phyloP scores from a whole-genome alignment of 2,888 invertebrate genomes.

The Dexiosoma caninum region DNA sequence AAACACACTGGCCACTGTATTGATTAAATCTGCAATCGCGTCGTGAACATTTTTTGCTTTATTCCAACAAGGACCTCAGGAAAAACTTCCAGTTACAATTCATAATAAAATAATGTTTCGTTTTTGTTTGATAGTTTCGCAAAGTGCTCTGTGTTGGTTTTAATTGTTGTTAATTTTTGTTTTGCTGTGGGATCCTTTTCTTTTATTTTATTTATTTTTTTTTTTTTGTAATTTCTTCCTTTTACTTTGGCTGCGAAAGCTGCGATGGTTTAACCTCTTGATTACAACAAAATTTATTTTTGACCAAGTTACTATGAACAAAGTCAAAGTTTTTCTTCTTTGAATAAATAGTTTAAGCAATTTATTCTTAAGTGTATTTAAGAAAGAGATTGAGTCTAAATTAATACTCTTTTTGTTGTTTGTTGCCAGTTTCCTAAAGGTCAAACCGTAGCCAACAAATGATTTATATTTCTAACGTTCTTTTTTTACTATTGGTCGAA shows the following conservation, averaged over 20 bases:
- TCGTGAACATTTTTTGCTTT: neutral
- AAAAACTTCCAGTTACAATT: slow-evolving; percentile 10
- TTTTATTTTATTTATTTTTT: neutral
- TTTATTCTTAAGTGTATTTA: slow-evolving; percentile 38
- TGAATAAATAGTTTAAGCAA: slow-evolving; percentile 38
- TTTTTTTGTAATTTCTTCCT: neutral
- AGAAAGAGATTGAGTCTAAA: neutral
- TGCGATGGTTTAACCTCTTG: slow-evolving; percentile 19
- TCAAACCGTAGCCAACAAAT: slow-evolving; percentile 39
- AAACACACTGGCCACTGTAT: too few relatives aligned
- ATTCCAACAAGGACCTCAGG: neutral
- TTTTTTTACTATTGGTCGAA: slow-evolving; percentile 17
- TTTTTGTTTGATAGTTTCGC: slow-evolving; percentile 42
- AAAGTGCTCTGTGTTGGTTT: slow-evolving; percentile 19
- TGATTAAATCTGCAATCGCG: neutral
- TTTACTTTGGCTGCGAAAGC: neutral
- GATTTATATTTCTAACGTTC: neutral
- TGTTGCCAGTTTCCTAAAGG: slow-evolving; percentile 13
- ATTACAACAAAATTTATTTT: slow-evolving; percentile 30
- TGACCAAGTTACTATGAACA: slow-evolving; percentile 38
- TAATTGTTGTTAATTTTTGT: slow-evolving; percentile 25
- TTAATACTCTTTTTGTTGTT: neutral
- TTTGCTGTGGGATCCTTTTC: slow-evolving; percentile 17
- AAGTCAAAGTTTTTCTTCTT: slow-evolving; percentile 28
- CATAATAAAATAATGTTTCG: slow-evolving; percentile 41